Percentiles rank a stretch among this genome's conserved stretches.
phyloP scores from a whole-genome alignment of 2,888 invertebrate genomes.

The Cheilosia grossa region DNA sequence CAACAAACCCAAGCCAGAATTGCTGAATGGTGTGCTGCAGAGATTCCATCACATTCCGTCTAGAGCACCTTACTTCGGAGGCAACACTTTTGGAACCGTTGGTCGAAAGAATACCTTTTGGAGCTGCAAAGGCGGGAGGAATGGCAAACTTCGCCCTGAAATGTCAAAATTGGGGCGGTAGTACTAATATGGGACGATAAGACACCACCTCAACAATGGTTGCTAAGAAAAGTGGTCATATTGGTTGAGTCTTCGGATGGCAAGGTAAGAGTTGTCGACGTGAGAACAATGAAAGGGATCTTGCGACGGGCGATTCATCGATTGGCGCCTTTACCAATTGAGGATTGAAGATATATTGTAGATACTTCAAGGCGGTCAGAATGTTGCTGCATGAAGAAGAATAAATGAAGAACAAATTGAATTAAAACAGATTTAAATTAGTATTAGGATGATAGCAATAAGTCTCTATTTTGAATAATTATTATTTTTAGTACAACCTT shows the following conservation, averaged over 20 bases:
- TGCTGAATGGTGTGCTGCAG: neutral
- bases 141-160: neutral
- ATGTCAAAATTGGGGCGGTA: neutral
- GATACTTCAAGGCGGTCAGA: too few relatives aligned
- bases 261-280: conserved; percentile 2
- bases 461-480: too few relatives aligned
- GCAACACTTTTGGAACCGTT: conserved; percentile 12
- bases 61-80: too few relatives aligned
- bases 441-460: too few relatives aligned
- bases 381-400: too few relatives aligned
- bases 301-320: neutral
- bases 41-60: too few relatives aligned
- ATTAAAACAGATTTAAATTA: too few relatives aligned
- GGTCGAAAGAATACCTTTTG: conserved; percentile 18
- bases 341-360: too few relatives aligned
- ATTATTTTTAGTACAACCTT: too few relatives aligned
- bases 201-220: neutral
- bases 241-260: neutral
- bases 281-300: neutral
- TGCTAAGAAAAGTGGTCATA: neutral
- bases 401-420: too few relatives aligned
- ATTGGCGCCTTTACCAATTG: neutral
- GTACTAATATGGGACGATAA: conserved; percentile 9
- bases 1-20: neutral
- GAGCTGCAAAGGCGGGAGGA: conserved; percentile 4